Evolutionary conservation across 2,113 vertebrate genomes (phyloP), one percentile per base, ranked within the genome.

Genomic region (Dipodomys merriami): DNA sequence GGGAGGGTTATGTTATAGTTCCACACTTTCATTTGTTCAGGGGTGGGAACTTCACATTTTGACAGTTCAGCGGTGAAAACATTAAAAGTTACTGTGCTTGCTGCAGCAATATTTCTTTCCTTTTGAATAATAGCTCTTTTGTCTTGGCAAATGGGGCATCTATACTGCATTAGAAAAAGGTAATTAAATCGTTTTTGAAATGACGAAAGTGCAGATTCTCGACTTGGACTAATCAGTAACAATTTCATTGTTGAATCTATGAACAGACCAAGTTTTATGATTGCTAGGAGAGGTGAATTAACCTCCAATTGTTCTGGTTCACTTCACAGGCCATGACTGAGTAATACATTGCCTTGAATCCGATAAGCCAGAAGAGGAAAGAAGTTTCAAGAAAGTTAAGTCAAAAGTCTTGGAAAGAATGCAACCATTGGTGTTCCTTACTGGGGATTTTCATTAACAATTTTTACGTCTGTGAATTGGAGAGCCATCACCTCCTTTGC

Each of bases 101-200:
- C 74, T 60, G 15, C 74, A 95, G 89, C 76, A 53, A 77, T 95
- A 88, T 94, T 90, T 93, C 79, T 95, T 92, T 65, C 78, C 4
- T 91, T 94, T 97, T 95, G 93, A 92, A 95, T 95, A 96, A 94
- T 95, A 96, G 80, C 91, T 92, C 93, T 96, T 96, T 96, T 95
- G 81, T 88, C 96, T 97, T 95, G 85, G 96, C 94, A 97, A 97
- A 97, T 91, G 96, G 89, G 85, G 95, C 92, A 97, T 95, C 91
- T 96, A 92, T 95, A 96, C 92, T 67, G 85, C 88, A 83, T 95
- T 93, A 86, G 93, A 67, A 95, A 90, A 94, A 95, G 88, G 95
- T 96, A 95, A 97, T 96, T 97, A 97, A 96, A 94, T 90, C 53
- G 1, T 57, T 95, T 93, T 96, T 73, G 96, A 93, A 95, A 94